These are phyloP conservation scores for Apis laboriosa DNA, from an alignment of 1,140 invertebrate species.

Conservation along the genomic window DNA sequence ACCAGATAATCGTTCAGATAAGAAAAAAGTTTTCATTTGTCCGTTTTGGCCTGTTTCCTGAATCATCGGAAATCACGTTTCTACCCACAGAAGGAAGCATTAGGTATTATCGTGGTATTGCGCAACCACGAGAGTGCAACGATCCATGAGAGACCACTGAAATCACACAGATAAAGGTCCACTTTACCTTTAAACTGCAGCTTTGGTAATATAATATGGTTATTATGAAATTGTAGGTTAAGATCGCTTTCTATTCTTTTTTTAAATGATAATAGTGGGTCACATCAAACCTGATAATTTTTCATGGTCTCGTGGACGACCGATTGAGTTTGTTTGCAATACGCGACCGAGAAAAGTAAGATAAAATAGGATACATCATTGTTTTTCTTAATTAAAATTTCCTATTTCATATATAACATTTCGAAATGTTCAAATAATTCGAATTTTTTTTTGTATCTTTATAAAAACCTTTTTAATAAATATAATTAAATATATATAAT, in stretches of 20 bases:
- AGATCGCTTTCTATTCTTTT: conserved; percentile 49
- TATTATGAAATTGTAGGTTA: conserved; percentile 49
- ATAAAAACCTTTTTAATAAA: no score
- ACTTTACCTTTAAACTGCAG: conserved; percentile 11
- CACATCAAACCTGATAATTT: neutral
- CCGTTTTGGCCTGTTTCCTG: neutral
- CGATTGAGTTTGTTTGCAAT: neutral
- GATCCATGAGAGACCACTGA: neutral
- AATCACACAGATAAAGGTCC: conserved; percentile 34
- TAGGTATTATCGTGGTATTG: neutral
- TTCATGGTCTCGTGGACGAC: neutral
- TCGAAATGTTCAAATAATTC: no score
- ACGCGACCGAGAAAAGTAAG: no score
- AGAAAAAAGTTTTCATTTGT: neutral
- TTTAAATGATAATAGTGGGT: neutral
- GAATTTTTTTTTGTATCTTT: no score
- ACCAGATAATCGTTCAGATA: neutral
- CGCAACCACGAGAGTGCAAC: conserved; percentile 11
- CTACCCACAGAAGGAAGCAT: neutral
- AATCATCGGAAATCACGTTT: neutral
- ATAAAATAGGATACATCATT: no score
- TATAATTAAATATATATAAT: no score
- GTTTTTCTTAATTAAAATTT: no score
- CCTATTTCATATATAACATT: no score
- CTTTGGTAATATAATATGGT: conserved; percentile 36